These are phyloP conservation scores for Pseudorasbora parva DNA, from an alignment of 2,113 vertebrate species.

Conservation along the genomic window DNA sequence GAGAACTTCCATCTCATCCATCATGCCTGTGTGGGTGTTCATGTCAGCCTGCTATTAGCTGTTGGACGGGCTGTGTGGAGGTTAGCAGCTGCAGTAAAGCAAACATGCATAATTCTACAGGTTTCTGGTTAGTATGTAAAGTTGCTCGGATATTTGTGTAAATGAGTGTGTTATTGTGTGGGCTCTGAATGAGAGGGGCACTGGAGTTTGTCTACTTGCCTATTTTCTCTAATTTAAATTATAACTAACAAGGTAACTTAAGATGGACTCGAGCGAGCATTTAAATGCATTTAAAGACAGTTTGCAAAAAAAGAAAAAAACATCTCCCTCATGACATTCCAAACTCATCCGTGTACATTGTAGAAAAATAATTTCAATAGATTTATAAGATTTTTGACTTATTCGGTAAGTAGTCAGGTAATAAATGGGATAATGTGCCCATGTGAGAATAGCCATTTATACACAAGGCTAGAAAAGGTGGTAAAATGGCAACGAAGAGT, in stretches of 20 bases:
- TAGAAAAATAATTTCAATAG: neutral
- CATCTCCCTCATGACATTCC: neutral
- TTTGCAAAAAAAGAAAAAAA: neutral
- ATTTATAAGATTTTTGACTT: neutral
- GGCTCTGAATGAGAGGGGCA: neutral
- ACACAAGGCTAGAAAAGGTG: neutral
- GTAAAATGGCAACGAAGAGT: too few relatives aligned
- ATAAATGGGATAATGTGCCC: neutral
- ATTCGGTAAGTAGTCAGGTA: neutral
- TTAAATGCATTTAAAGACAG: neutral
- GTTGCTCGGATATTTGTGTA: neutral
- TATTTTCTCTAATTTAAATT: neutral
- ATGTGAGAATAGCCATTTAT: neutral
- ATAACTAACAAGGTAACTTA: neutral
- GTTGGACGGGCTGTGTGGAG: neutral
- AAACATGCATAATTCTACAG: conserved; percentile 9
- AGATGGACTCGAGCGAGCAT: neutral
- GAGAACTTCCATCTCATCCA: conserved; percentile 17
- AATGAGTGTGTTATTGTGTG: neutral
- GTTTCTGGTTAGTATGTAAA: neutral
- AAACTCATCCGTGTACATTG: neutral
- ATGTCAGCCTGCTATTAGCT: neutral
- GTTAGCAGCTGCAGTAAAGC: neutral
- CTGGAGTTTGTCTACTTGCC: neutral
- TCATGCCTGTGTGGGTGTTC: neutral